Base-by-base conservation (phyloP, 2,888 invertebrate species). In the Junonia oenone region DNA sequence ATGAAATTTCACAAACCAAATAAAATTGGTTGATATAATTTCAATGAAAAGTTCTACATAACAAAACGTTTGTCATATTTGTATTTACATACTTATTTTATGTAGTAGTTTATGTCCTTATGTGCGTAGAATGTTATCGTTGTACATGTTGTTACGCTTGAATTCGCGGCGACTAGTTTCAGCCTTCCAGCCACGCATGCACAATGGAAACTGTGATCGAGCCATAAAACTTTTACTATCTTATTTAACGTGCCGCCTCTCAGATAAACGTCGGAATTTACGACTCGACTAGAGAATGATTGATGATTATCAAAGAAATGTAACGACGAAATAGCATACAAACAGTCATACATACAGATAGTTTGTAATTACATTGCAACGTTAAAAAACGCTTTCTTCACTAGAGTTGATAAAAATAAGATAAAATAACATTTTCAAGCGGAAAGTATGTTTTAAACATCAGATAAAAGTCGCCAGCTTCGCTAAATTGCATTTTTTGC, bases 171-270 rank as follows among this genome's bases (percentile, higher is more conserved):
- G 40, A 47, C 45, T 52, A 40, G 17, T 40, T 19, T 40, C 5
- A 40, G 19, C 38, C 17, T 54, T 46, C 53, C 45, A 51, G 53
- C 43, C 48, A 27, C 43, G 49, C 35, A 49, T 51, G 56, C 29
- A 46, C 56, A 64, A 54, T 59, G 57, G 59, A 65, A 60, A 65
- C 68, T 66, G 70, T 71, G 71, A 76, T 76, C 73, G 70, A 68
- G 69, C 68, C 66, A 77, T 84, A 83, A 83, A 81, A 81, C 73
- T 81, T 83, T 82, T 79, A 83, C 77, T 81, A 76, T 78, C 79
- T 73, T 73, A 73, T 78, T 78, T 77, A 76, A 81, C 76, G 78
- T 70, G 77, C 72, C 72, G 74, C 70, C 77, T 78, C 74, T 75
- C 73, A 77, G 73, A 78, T 76, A 77, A 81, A 78, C 72, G 72